Evolutionary conservation across 2,888 invertebrate genomes (phyloP).

Genomic region (Caenorhabditis sulstoni): DNA sequence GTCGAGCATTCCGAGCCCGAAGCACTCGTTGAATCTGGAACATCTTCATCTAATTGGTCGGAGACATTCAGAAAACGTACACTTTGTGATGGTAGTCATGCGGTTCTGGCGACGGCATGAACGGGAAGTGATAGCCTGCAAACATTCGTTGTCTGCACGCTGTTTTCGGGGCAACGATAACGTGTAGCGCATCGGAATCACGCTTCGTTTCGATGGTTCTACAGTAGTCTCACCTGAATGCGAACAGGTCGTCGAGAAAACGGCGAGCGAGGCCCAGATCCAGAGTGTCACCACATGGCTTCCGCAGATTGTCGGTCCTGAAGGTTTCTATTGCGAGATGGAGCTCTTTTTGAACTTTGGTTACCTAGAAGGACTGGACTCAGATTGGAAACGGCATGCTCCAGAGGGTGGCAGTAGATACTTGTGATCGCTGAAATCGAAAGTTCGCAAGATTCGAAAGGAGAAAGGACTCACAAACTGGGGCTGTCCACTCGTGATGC

Average conservation of each 20-base stretch:
- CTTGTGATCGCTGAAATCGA: slow-evolving; percentile 66
- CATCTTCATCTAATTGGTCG: background rate
- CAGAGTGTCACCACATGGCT: slow-evolving; percentile 85
- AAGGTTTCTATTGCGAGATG: background rate
- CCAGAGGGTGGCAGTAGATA: slow-evolving; percentile 73
- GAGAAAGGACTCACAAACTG: slow-evolving; percentile 84
- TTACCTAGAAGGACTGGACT: slow-evolving; percentile 85
- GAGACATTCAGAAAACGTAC: slow-evolving; percentile 78
- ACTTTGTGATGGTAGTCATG: slow-evolving; percentile 92
- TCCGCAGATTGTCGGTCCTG: slow-evolving; percentile 84
- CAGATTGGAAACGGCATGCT: slow-evolving; percentile 85
- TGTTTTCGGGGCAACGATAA: slow-evolving; percentile 15
- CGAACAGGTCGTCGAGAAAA: slow-evolving; percentile 88
- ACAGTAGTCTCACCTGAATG: slow-evolving; percentile 84
- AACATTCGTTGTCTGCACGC: slow-evolving; percentile 3
- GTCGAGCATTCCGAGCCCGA: slow-evolving; percentile 89
- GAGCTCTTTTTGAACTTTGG: too few species aligned
- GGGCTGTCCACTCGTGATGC: slow-evolving; percentile 92
- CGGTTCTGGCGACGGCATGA: slow-evolving; percentile 90
- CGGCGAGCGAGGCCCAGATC: slow-evolving; percentile 88
- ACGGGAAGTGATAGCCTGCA: slow-evolving; percentile 88
- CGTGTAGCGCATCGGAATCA: background rate
- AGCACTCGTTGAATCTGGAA: slow-evolving; percentile 89
- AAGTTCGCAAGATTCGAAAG: background rate
- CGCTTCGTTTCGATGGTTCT: background rate